Evolutionary conservation across 2,113 vertebrate species (phyloP), one percentile per base, ranked within the genome.

Genomic region (Silurus asotus): DNA sequence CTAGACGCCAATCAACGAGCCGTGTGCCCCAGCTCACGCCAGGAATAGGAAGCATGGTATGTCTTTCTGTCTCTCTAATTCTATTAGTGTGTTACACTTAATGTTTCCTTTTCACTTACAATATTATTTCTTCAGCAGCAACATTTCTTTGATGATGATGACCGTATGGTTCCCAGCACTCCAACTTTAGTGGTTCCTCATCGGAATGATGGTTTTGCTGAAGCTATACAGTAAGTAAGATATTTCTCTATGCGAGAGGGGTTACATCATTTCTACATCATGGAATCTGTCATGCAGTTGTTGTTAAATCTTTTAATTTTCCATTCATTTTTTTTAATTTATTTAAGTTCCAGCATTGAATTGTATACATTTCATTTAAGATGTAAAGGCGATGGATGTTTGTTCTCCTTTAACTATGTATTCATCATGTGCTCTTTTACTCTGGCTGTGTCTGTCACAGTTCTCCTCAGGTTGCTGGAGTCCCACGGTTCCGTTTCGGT

Each of bases 121-220:
- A 8, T 56, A 4, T 28, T 56, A 8, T 83, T 87, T 15, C 90
- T 61, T 83, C 78, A 94, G 92, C 95, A 97, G 95, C 97, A 99
- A 84, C 97, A 98, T 90, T 99, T 99, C 92, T 99, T 99, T 92
- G 98, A 99, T 88, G 98, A 99, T 65, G 98, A 99, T 65, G 98
- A 99, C 91, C 95, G 98, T 90, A 99, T 98, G 94, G 98, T 99
- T 91, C 98, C 98, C 85, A 99, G 98, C 92, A 99, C 98, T 23
- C 98, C 98, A 81, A 99, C 98, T 19, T 95, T 99, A 87, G 97
- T 99, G 17, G 97, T 99, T 15, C 98, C 98, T 48, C 98, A 98
- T 91, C 97, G 98, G 56, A 99, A 97, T 61, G 98, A 99, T 89
- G 98, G 97, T 20, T 99, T 99, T 89, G 98, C 98, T 84, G 98